A percentile compares a stretch with the other conserved stretches of the same genome.
Conservation (phyloP, 2,888 invertebrate genomes). For the Luperina nickerlii region DNA sequence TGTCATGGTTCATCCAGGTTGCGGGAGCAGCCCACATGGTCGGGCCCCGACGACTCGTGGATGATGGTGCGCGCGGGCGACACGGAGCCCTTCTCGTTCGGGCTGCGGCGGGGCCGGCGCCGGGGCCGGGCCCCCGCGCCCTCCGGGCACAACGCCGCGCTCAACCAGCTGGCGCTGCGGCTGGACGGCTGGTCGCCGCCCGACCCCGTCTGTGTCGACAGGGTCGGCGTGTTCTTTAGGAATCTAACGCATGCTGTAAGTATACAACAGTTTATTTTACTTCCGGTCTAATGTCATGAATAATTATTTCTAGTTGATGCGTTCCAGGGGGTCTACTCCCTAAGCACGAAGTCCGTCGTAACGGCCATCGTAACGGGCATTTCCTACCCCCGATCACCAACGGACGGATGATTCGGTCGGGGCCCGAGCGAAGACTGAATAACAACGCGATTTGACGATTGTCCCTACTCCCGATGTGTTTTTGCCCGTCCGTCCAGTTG, state of each 20-base stretch:
- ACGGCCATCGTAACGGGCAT: too few relatives aligned
- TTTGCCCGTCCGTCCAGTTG: too few relatives aligned
- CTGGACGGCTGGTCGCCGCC: conserved; percentile 97
- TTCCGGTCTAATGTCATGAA: background rate
- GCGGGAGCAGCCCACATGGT: conserved; percentile 71
- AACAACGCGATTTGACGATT: too few relatives aligned
- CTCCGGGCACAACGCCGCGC: conserved; percentile 93
- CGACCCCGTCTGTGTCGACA: conserved; percentile 98
- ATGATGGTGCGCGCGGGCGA: conserved; percentile 93
- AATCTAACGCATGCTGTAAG: conserved; percentile 82
- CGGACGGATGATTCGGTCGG: too few relatives aligned
- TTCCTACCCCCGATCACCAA: too few relatives aligned
- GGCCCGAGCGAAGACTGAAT: too few relatives aligned
- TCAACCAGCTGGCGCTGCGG: conserved; percentile 96
- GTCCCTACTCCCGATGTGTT: too few relatives aligned
- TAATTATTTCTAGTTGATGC: background rate
- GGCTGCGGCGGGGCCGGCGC: conserved; percentile 92
- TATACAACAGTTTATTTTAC: background rate
- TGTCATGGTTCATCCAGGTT: conserved; percentile 72
- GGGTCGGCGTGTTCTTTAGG: conserved; percentile 98
- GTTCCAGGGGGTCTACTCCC: too few relatives aligned
- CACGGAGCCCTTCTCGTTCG: conserved; percentile 96
- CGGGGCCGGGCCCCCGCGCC: conserved; percentile 83
- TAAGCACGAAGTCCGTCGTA: too few relatives aligned
- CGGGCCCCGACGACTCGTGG: conserved; percentile 88